Conservation (phyloP, 1,140 invertebrate genomes). For the Homalodisca vitripennis region DNA sequence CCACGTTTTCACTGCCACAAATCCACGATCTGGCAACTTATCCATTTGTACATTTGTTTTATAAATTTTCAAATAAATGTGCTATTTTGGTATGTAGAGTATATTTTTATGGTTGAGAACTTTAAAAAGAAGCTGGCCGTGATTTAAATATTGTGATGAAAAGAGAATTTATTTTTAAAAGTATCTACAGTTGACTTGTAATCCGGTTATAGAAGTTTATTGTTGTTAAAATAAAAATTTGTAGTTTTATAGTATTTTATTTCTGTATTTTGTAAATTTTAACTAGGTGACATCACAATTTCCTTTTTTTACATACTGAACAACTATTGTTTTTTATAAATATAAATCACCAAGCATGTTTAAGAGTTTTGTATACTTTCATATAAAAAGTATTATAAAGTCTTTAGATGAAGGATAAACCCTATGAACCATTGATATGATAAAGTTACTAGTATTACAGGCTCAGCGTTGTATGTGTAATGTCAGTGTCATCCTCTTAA, state of each 20-base stretch:
- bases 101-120: constrained; percentile 32
- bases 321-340: constrained; percentile 7
- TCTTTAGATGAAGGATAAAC: no score
- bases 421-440: no score
- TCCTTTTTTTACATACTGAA: constrained; percentile 1
- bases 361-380: constrained; percentile 27
- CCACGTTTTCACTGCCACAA: constrained; percentile 26
- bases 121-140: constrained; percentile 32
- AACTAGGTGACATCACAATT: constrained; percentile 28
- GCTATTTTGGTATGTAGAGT: constrained; percentile 38
- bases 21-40: constrained; percentile 27
- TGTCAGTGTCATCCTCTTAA: constrained; percentile 13
- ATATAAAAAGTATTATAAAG: constrained; percentile 11
- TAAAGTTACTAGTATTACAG: constrained; percentile 1
- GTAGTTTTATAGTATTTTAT: constrained; percentile 34
- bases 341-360: neutral
- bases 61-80: constrained; percentile 27
- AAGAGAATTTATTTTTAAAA: constrained; percentile 36
- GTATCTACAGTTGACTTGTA: constrained; percentile 29
- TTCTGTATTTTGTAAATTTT: constrained; percentile 28
- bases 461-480: constrained; percentile 23
- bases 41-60: constrained; percentile 29
- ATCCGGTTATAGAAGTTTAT: constrained; percentile 35
- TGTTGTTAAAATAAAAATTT: constrained; percentile 33
- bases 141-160: constrained; percentile 33